Conservation (phyloP, 2,797 vertebrate genomes). For the Peromyscus attwateri region DNA sequence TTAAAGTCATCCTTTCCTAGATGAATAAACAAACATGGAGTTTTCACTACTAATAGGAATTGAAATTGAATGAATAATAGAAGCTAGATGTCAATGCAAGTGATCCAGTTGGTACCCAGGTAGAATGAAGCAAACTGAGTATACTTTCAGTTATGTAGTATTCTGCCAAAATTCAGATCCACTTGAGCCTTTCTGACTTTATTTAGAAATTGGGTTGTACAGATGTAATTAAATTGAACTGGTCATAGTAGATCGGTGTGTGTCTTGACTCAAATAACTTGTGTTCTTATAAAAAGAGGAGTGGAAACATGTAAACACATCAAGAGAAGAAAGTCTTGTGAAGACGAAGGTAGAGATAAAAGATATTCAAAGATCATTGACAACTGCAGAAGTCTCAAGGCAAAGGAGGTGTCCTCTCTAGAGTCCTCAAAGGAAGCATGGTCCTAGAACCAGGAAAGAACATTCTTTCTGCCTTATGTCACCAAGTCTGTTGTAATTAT, state of each 20-base stretch:
- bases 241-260: neutral
- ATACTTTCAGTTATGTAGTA: neutral
- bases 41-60: neutral
- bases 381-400: too few relatives aligned
- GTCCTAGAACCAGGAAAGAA: neutral
- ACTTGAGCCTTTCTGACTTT: neutral
- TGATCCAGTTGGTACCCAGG: neutral
- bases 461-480: neutral
- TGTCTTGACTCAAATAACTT: neutral
- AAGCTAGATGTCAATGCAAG: neutral
- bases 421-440: neutral
- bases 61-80: neutral
- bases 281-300: neutral
- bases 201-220: neutral
- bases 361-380: neutral
- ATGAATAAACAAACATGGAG: neutral
- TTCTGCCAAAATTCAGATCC: neutral
- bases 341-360: neutral
- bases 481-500: neutral
- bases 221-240: neutral
- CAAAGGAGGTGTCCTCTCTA: neutral
- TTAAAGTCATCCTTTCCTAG: neutral
- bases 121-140: neutral
- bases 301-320: neutral
- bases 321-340: neutral